A percentile compares a stretch with the other conserved stretches of the same genome.
Evolutionary conservation across 1,140 invertebrate genomes (phyloP).

Genomic region (Metaphire vulgaris): DNA sequence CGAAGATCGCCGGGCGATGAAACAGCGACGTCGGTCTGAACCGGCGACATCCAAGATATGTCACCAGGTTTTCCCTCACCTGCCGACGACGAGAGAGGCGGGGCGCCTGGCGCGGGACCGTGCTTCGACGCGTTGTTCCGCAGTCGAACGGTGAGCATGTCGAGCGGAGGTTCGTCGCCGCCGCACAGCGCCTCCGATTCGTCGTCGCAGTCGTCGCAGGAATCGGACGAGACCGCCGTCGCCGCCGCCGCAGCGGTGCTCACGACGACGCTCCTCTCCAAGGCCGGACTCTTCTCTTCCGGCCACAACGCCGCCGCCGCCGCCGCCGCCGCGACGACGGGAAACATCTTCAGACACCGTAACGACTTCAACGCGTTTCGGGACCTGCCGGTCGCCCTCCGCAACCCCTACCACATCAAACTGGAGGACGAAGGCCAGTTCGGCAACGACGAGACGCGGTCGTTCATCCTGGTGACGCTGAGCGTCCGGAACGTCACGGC

Average conservation of each 20-base stretch:
- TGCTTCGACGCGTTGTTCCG: too few species aligned
- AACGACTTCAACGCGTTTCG: constrained; percentile 92
- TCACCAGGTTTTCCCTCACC: constrained; percentile 31
- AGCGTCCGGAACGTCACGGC: constrained; percentile 39
- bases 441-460: constrained; percentile 84
- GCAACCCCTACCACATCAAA: constrained; percentile 75
- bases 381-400: constrained; percentile 81
- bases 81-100: neutral
- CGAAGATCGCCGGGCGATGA: constrained; percentile 24
- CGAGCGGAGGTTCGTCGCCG: constrained; percentile 40
- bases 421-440: constrained; percentile 95
- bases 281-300: constrained; percentile 72
- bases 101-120: too few species aligned
- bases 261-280: constrained; percentile 63
- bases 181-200: constrained; percentile 26
- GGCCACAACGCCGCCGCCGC: constrained; percentile 57
- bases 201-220: constrained; percentile 31
- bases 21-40: constrained; percentile 51
- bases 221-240: constrained; percentile 28
- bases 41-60: too few species aligned
- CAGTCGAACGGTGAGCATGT: constrained; percentile 38
- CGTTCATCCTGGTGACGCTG: constrained; percentile 44
- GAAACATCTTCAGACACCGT: constrained; percentile 59
- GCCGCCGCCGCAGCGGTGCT: too few species aligned
- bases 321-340: constrained; percentile 37